Percentiles rank a stretch among this genome's conserved stretches.
Conservation (phyloP, 2,113 vertebrate species). For the Hippocampus guttulatus region DNA sequence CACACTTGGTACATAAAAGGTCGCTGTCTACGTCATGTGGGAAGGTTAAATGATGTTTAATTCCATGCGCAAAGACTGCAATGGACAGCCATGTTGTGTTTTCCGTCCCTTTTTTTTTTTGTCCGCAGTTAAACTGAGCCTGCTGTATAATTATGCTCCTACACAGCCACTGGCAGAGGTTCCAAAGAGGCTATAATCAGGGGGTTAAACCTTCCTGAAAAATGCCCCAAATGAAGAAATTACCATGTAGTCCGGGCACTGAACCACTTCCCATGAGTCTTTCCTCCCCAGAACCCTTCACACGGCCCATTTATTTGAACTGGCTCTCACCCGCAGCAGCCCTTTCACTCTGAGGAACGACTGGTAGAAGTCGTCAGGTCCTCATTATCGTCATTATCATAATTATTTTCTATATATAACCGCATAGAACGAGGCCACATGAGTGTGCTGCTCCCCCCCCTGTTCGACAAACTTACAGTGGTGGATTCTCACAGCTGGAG, state of each 20-base stretch:
- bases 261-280: slow-evolving; percentile 54
- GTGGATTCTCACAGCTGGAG: slow-evolving; percentile 39
- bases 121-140: slow-evolving; percentile 21
- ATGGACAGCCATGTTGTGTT: slow-evolving; percentile 11
- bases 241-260: slow-evolving; percentile 43
- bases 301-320: slow-evolving; percentile 69
- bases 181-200: slow-evolving; percentile 47
- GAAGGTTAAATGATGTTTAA: slow-evolving; percentile 3
- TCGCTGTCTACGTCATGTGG: slow-evolving; percentile 3
- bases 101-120: slow-evolving; percentile 3
- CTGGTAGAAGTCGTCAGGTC: slow-evolving; percentile 66
- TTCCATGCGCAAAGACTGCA: background rate
- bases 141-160: slow-evolving; percentile 53
- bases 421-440: slow-evolving; percentile 66
- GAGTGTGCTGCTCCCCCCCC: slow-evolving; percentile 34
- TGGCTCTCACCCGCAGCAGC: slow-evolving; percentile 60
- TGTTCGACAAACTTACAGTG: slow-evolving; percentile 26
- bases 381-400: slow-evolving; percentile 73
- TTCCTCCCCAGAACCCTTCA: slow-evolving; percentile 49
- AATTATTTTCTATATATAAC: slow-evolving; percentile 79
- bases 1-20: slow-evolving; percentile 6
- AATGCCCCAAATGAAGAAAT: slow-evolving; percentile 54
- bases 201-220: slow-evolving; percentile 46
- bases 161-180: slow-evolving; percentile 29
- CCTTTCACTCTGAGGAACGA: slow-evolving; percentile 47